These are phyloP conservation scores for Alouatta palliata DNA, from an alignment of 2,113 vertebrate species.

Conservation along the genomic window DNA sequence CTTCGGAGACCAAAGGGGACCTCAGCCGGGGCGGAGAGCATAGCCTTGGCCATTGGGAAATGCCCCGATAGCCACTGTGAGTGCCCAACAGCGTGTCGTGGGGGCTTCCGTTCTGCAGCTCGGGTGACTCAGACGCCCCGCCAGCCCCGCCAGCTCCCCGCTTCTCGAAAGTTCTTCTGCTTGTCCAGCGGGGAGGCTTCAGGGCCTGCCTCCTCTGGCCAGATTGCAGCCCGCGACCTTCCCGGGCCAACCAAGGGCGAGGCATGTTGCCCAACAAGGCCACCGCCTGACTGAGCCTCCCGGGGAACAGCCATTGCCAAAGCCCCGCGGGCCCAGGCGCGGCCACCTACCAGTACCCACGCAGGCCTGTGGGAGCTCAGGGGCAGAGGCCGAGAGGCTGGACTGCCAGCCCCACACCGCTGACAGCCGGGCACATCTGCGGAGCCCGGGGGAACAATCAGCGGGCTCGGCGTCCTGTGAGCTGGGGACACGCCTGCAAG, in stretches of 20 bases:
- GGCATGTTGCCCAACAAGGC: not conserved
- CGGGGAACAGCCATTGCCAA: not conserved
- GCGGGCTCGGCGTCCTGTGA: not conserved
- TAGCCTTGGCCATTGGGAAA: not conserved
- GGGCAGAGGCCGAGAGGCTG: not conserved
- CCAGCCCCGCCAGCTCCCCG: not conserved
- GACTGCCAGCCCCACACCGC: not conserved
- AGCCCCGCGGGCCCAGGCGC: not conserved
- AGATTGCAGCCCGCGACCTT: not conserved
- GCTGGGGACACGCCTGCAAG: not conserved
- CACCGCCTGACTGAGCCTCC: accelerated
- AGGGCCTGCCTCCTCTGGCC: not conserved
- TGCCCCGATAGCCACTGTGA: accelerated
- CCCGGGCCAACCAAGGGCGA: not conserved
- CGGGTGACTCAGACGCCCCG: not conserved
- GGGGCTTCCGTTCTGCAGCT: not conserved
- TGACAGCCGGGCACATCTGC: not conserved
- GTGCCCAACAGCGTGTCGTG: accelerated
- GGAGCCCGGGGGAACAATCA: not conserved
- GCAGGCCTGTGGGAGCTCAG: accelerated
- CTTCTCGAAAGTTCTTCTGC: not conserved
- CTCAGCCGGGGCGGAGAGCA: accelerated
- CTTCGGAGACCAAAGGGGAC: not conserved
- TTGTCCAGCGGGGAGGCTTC: not conserved
- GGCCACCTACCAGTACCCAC: not conserved